Evolutionary conservation across 2,113 vertebrate genomes (phyloP).

Genomic region (Girardinichthys multiradiatus): DNA sequence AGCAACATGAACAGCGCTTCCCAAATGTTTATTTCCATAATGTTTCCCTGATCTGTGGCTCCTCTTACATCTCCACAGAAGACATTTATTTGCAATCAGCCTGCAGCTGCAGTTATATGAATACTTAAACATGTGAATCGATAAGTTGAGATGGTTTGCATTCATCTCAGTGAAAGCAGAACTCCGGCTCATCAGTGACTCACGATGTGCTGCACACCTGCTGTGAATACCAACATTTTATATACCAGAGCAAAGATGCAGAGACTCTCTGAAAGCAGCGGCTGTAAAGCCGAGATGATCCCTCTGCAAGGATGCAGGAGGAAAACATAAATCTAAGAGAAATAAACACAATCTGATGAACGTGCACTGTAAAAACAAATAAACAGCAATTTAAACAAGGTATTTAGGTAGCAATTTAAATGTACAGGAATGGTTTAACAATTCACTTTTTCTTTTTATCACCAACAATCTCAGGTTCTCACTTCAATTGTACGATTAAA

Average conservation of each 20-base stretch:
- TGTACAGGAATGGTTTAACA: no score
- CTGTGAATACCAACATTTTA: background rate
- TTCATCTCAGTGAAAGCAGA: slow-evolving; percentile 2
- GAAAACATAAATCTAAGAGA: no score
- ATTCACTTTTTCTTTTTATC: no score
- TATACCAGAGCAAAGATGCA: background rate
- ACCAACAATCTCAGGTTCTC: background rate
- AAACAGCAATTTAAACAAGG: background rate
- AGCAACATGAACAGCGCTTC: background rate
- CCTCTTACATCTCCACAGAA: background rate
- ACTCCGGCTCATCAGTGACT: background rate
- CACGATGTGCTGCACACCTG: slow-evolving; percentile 15
- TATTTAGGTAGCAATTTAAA: no score
- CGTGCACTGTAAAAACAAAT: background rate
- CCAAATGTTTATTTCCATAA: background rate
- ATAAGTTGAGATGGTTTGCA: slow-evolving; percentile 11
- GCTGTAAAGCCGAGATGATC: background rate
- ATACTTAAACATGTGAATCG: slow-evolving; percentile 24
- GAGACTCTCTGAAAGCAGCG: background rate
- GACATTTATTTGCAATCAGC: background rate
- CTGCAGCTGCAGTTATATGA: slow-evolving; percentile 5
- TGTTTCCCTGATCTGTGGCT: background rate
- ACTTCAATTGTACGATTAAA: background rate
- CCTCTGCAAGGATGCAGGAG: background rate
- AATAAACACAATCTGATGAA: background rate